These are phyloP conservation scores for Hirundichthys speculiger DNA, from an alignment of 2,113 vertebrate species.

Conservation along the genomic window DNA sequence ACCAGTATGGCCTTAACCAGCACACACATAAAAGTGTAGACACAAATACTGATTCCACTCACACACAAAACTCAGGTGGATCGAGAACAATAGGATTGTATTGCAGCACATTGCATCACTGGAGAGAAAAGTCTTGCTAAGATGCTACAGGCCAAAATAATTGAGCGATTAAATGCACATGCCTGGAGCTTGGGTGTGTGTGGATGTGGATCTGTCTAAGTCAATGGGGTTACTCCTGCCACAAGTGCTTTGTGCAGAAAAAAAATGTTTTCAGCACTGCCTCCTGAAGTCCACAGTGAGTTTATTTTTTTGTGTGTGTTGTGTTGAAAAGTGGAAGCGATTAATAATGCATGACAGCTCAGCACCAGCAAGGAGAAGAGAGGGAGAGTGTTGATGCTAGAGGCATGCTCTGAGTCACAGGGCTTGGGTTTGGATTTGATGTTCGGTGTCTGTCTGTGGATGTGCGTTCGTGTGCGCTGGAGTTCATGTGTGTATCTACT, in stretches of 20 bases:
- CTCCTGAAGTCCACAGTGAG: conserved; percentile 44
- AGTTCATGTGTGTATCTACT: conserved; percentile 17
- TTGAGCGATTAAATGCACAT: conserved; percentile 37
- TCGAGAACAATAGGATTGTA: conserved; percentile 52
- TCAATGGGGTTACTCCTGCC: conserved; percentile 29
- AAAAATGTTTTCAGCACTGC: conserved; percentile 27
- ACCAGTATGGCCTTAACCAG: conserved; percentile 69
- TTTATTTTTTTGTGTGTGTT: conserved; percentile 26
- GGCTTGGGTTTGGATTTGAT: conserved; percentile 51
- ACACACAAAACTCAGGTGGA: conserved; percentile 58
- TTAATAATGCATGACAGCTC: conserved; percentile 75
- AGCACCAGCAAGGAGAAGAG: conserved; percentile 56
- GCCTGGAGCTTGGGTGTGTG: conserved; percentile 20
- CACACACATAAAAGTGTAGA: conserved; percentile 32
- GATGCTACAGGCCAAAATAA: conserved; percentile 19
- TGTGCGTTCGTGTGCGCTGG: conserved; percentile 1
- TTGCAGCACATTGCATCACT: conserved; percentile 72
- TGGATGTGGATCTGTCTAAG: conserved; percentile 25
- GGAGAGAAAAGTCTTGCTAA: conserved; percentile 46
- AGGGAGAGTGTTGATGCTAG: conserved; percentile 60
- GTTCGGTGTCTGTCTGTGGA: conserved; percentile 27
- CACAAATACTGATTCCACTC: conserved; percentile 16
- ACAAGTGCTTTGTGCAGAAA: conserved; percentile 31
- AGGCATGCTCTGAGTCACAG: conserved; percentile 62
- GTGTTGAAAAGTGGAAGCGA: conserved; percentile 53